Evolutionary conservation across 1,140 invertebrate species (phyloP).

Genomic region (Cotesia glomerata): DNA sequence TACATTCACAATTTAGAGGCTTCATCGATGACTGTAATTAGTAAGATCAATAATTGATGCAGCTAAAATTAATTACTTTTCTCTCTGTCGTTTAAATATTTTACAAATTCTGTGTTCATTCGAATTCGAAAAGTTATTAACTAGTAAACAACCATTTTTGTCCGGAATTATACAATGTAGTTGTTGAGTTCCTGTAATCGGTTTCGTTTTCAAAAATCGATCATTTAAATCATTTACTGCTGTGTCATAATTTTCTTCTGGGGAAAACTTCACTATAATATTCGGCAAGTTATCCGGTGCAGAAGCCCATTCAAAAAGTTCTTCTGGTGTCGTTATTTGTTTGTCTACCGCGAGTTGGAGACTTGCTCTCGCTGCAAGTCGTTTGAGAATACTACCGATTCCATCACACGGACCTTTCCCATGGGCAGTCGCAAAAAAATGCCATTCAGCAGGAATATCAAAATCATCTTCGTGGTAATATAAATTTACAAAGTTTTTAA

Average conservation of each 20-base stretch:
- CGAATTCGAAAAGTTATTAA: not conserved
- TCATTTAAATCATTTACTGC: not conserved
- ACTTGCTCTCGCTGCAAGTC: constrained; percentile 28
- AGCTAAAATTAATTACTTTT: constrained; percentile 4
- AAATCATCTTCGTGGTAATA: constrained; percentile 35
- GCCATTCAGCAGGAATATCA: constrained; percentile 39
- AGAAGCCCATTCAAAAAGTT: constrained; percentile 14
- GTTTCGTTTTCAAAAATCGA: not conserved
- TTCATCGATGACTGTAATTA: too few species aligned
- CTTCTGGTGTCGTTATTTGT: constrained; percentile 16
- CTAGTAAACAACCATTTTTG: constrained; percentile 3
- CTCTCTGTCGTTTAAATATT: constrained; percentile 2
- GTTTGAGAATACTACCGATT: constrained; percentile 29
- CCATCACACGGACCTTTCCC: constrained; percentile 41
- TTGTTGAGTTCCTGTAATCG: not conserved
- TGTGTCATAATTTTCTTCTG: not conserved
- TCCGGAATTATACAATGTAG: constrained; percentile 1
- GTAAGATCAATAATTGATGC: too few species aligned
- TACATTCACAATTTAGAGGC: too few species aligned
- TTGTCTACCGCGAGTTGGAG: constrained; percentile 18
- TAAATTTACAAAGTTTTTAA: not conserved
- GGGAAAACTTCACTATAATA: not conserved
- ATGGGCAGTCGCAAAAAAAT: constrained; percentile 46
- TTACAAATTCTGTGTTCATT: constrained; percentile 11
- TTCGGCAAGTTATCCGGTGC: not conserved